Base-by-base conservation (phyloP, 1,140 invertebrate genomes). In the Fopius arisanus region DNA sequence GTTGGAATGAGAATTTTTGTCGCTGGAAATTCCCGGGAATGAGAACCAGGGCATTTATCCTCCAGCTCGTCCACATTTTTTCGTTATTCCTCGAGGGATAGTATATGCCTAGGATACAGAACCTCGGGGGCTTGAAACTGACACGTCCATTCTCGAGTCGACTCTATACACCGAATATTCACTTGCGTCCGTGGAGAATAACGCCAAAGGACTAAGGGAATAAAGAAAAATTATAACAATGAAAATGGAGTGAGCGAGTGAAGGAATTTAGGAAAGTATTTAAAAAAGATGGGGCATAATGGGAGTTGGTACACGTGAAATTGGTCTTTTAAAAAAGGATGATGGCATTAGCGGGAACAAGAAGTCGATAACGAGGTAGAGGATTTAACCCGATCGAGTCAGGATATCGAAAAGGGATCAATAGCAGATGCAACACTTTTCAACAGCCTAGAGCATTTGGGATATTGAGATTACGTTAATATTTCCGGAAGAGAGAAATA, bases 381-480 rank as follows among this genome's bases (percentile, higher is more conserved):
- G 70, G 19, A 48, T 72, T 72, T 72, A 33, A 29, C 21, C 16
- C 21, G 33, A 65, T 26, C 23, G 33, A 71, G 40, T 29, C 54
- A 66, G 59, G 59, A 72, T 65, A 72, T 65, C 63, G 59, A 72
- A 26, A 62, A 62, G 63, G 63, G 40, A 28, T 66, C 33, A 67
- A 40, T n/a, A 14, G 31, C 51, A 70, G n/a, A 70, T 70, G 21
- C 68, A 62, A 21, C 28, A 16, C 67, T 23, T 28, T 26, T 10
- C 14, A 6, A 3, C 54, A 26, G 23, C 33, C 29, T 29, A 28
- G 37, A 14, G 31, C 40, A 40, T 65, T 65, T 31, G 63, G 37
- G 28, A 72, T 67, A 67, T 72, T 51, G 62, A 66, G 70, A 72
- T 72, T 72, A 72, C 63, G 31, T 51, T 66, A 72, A 72, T 48